Conservation (phyloP, 1,140 invertebrate genomes). For the Lordiphosa clarofinis region DNA sequence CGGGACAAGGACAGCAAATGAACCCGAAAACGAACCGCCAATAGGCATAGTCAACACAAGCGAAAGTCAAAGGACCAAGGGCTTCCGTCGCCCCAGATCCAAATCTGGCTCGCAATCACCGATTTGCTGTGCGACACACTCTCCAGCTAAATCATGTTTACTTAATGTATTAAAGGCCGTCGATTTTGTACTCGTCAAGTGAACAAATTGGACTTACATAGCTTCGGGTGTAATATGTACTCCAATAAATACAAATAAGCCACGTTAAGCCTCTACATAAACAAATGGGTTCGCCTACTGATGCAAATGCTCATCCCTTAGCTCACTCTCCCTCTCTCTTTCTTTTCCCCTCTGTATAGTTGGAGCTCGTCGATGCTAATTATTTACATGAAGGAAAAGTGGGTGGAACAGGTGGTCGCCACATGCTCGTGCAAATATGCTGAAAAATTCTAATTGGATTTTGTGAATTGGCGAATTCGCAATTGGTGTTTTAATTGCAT, state of each 20-base stretch:
- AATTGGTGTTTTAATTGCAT: too few relatives aligned
- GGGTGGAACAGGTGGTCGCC: not conserved
- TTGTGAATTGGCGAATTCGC: constrained; percentile 1
- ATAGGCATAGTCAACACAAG: not conserved
- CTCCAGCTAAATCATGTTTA: constrained; percentile 37
- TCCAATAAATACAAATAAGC: constrained; percentile 21
- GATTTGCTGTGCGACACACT: constrained; percentile 14
- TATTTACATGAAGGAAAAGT: not conserved
- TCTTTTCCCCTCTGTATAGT: too few relatives aligned
- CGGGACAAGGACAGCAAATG: not conserved
- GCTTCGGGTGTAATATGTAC: constrained; percentile 7
- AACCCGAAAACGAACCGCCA: not conserved
- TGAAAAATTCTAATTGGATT: not conserved
- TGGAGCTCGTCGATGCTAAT: not conserved
- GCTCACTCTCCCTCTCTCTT: not conserved
- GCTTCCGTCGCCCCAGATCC: not conserved
- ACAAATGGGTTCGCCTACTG: constrained; percentile 4
- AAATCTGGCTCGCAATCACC: too few relatives aligned
- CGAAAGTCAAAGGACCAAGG: not conserved
- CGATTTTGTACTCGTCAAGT: constrained; percentile 31
- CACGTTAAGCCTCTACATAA: constrained; percentile 22
- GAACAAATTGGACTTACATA: constrained; percentile 33
- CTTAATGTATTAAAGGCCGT: constrained; percentile 23
- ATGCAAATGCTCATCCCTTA: constrained; percentile 1
- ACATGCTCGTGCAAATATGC: not conserved